These are phyloP conservation scores for Zelostemma sp. DNA, from an alignment of 1,140 invertebrate species.

Conservation along the genomic window DNA sequence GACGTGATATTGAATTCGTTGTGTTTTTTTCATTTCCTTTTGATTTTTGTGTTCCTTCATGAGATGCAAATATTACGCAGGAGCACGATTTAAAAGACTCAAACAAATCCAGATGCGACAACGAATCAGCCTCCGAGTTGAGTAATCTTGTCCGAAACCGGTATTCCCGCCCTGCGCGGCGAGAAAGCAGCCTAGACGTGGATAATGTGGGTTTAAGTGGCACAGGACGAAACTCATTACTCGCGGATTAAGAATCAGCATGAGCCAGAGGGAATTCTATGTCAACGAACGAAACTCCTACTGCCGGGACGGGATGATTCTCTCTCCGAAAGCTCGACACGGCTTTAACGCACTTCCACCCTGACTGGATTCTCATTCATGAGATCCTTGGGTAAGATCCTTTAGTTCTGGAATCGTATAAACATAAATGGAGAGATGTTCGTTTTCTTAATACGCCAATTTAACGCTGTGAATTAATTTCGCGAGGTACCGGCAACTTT, in stretches of 20 bases:
- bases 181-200: constrained; percentile 24
- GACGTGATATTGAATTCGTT: constrained; percentile 12
- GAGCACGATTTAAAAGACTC: background rate
- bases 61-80: background rate
- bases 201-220: constrained; percentile 42
- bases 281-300: constrained; percentile 22
- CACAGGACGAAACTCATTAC: constrained; percentile 46
- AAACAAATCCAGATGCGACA: background rate
- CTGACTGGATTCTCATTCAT: constrained; percentile 25
- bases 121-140: background rate
- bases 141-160: constrained; percentile 15
- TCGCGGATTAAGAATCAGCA: constrained; percentile 47
- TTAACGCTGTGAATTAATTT: background rate
- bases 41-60: background rate
- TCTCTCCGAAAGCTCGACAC: constrained; percentile 32
- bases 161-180: constrained; percentile 25
- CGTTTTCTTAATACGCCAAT: constrained; percentile 5
- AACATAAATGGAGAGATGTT: constrained; percentile 21
- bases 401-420: no score
- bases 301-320: constrained; percentile 24
- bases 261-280: constrained; percentile 35
- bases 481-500: no score
- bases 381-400: constrained; percentile 4
- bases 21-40: background rate
- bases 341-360: constrained; percentile 20